A percentile compares a stretch with the other conserved stretches of the same genome.
Evolutionary conservation across 2,113 vertebrate genomes (phyloP).

Genomic region (Rissa tridactyla): DNA sequence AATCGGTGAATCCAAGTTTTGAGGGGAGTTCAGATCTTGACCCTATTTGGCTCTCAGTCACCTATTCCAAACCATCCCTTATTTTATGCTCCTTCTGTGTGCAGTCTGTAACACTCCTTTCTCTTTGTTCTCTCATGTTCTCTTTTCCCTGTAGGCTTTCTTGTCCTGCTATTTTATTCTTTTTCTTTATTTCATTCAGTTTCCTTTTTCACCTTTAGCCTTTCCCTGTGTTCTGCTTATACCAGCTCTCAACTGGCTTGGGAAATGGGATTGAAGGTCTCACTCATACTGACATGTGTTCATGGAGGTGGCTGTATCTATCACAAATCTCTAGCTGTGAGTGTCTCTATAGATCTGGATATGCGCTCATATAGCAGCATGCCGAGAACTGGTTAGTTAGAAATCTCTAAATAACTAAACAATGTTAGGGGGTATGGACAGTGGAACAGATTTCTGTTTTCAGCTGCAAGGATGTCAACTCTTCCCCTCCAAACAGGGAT

Average conservation of each 20-base stretch:
- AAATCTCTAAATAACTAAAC: neutral
- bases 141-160: neutral
- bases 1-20: neutral
- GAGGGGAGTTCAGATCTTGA: neutral
- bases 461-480: neutral
- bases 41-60: neutral
- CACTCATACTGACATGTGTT: rapidly evolving
- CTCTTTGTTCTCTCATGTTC: neutral
- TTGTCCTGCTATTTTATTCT: neutral
- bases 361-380: neutral
- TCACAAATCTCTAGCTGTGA: rapidly evolving
- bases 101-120: neutral
- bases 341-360: neutral
- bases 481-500: neutral
- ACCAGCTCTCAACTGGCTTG: neutral
- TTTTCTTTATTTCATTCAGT: neutral
- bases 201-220: neutral
- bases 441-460: neutral
- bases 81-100: neutral
- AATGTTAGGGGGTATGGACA: neutral
- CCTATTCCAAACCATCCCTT: neutral
- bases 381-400: neutral
- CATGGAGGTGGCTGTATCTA: neutral
- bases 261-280: neutral
- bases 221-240: neutral